Conservation (phyloP, 2,888 invertebrate species). For the Synanthedon tipuliformis region DNA sequence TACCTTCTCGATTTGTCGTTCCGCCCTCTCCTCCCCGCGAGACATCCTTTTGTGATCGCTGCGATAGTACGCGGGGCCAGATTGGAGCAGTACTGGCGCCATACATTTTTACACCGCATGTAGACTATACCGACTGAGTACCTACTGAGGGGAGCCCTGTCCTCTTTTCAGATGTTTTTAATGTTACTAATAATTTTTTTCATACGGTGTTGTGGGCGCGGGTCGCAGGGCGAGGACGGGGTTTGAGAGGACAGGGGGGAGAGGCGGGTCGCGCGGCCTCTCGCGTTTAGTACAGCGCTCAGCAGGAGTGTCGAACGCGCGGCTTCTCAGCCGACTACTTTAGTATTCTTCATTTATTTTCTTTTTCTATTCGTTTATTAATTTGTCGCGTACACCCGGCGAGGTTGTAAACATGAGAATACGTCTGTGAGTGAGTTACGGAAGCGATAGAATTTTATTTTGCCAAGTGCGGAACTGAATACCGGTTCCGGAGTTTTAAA, state of each 20-base stretch:
- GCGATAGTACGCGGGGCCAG: background rate
- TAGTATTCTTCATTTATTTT: slow-evolving; percentile 70
- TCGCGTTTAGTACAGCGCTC: slow-evolving; percentile 68
- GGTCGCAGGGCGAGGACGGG: slow-evolving; percentile 43
- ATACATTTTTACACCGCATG: slow-evolving; percentile 10
- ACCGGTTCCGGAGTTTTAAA: slow-evolving; percentile 64
- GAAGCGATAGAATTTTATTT: slow-evolving; percentile 48
- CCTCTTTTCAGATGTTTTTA: slow-evolving; percentile 42
- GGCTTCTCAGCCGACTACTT: slow-evolving; percentile 61
- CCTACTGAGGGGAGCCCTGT: slow-evolving; percentile 19
- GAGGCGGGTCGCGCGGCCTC: slow-evolving; percentile 57
- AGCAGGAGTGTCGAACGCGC: slow-evolving; percentile 69
- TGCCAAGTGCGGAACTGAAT: slow-evolving; percentile 62
- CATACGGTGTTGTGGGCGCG: slow-evolving; percentile 43
- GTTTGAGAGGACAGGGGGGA: slow-evolving; percentile 36
- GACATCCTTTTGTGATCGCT: background rate
- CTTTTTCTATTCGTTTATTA: slow-evolving; percentile 64
- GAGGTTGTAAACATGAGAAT: slow-evolving; percentile 42
- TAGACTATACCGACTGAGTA: slow-evolving; percentile 13
- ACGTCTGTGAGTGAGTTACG: slow-evolving; percentile 38
- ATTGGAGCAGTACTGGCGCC: background rate
- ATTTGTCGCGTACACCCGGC: slow-evolving; percentile 53
- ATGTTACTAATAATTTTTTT: slow-evolving; percentile 35
- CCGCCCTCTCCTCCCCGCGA: background rate
- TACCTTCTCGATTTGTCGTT: slow-evolving; percentile 20